Evolutionary conservation across 1,140 invertebrate genomes (phyloP).

Genomic region (Diorhabda sublineata): DNA sequence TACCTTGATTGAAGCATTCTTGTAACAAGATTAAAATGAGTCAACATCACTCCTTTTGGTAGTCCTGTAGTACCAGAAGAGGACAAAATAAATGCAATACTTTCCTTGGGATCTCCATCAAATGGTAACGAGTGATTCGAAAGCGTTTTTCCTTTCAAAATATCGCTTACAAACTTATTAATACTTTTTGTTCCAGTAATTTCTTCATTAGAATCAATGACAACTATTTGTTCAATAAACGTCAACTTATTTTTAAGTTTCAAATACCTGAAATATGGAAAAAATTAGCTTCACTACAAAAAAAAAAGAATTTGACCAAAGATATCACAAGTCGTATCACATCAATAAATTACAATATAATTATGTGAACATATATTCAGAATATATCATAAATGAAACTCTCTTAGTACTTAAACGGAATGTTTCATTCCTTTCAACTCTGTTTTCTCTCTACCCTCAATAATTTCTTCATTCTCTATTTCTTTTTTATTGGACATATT

Average conservation of each 20-base stretch:
- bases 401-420: too few species aligned
- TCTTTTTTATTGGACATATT: too few species aligned
- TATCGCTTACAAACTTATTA: slow-evolving; percentile 22
- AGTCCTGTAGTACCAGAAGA: slow-evolving; percentile 67
- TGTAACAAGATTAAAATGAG: slow-evolving; percentile 53
- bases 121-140: slow-evolving; percentile 7
- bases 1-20: slow-evolving; percentile 26
- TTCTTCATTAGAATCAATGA: slow-evolving; percentile 24
- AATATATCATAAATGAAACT: too few species aligned
- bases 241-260: slow-evolving; percentile 16
- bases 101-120: slow-evolving; percentile 25
- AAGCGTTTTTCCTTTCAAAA: slow-evolving; percentile 6
- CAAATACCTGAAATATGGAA: slow-evolving; percentile 18
- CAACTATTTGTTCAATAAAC: slow-evolving; percentile 30
- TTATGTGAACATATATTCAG: too few species aligned
- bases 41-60: slow-evolving; percentile 74
- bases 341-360: too few species aligned
- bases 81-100: slow-evolving; percentile 47
- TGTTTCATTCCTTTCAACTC: too few species aligned
- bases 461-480: too few species aligned
- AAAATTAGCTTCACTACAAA: not conserved
- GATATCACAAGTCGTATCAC: too few species aligned
- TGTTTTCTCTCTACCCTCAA: too few species aligned
- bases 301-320: too few species aligned
- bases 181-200: slow-evolving; percentile 16